Evolutionary conservation across 2,888 invertebrate genomes (phyloP).

Genomic region (Cataglyphis livida): DNA sequence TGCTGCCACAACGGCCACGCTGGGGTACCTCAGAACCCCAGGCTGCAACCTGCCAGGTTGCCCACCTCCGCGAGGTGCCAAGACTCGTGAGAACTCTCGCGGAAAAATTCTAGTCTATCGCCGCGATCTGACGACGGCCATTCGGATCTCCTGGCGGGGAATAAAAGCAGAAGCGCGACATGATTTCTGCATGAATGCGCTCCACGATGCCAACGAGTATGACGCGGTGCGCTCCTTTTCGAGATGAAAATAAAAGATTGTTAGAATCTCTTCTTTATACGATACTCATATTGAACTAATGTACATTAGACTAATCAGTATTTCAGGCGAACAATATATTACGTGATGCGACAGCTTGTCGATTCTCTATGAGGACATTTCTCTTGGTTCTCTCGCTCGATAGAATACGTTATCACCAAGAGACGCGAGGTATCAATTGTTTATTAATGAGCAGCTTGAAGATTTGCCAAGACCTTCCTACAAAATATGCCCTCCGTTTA

Average conservation of each 20-base stretch:
- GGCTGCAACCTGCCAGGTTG: conserved; percentile 74
- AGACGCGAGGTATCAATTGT: not conserved
- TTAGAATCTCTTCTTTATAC: conserved; percentile 4
- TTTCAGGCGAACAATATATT: not conserved
- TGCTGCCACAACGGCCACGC: conserved; percentile 84
- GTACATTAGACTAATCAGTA: not conserved
- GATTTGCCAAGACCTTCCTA: not conserved
- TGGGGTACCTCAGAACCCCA: conserved; percentile 84
- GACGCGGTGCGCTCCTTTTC: not conserved
- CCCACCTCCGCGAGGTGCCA: conserved; percentile 77
- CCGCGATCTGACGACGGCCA: conserved; percentile 60
- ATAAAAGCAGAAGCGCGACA: conserved; percentile 27
- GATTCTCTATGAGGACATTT: not conserved
- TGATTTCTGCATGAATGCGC: conserved; percentile 35
- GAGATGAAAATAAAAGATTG: not conserved
- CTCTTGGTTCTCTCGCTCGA: not conserved
- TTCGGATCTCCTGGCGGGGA: conserved; percentile 22
- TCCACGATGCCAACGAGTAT: conserved; percentile 9
- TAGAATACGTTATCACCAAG: not conserved
- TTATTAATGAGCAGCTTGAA: conserved; percentile 1
- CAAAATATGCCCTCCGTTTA: not conserved
- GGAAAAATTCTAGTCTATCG: conserved; percentile 74
- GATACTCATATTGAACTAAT: not conserved
- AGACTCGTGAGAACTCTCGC: conserved; percentile 76
- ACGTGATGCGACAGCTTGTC: not conserved